Evolutionary conservation across 2,888 invertebrate species (phyloP).

Genomic region (Platynereis dumerilii): DNA sequence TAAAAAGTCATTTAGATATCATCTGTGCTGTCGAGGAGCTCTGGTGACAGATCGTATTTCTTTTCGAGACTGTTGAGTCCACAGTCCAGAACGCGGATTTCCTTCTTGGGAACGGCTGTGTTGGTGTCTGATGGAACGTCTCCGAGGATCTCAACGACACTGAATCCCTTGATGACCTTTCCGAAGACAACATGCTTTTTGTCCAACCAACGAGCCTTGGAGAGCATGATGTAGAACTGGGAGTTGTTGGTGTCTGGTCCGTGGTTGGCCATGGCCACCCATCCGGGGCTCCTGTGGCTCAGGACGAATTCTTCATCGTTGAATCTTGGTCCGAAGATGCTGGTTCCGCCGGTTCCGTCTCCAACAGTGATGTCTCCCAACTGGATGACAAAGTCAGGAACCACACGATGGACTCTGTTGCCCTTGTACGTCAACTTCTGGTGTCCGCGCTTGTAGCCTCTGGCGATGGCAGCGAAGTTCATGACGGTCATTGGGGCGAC

Average conservation of each 20-base stretch:
- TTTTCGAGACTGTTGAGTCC: slow-evolving; percentile 46
- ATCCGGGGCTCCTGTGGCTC: slow-evolving; percentile 58
- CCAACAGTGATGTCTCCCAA: slow-evolving; percentile 62
- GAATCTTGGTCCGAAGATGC: slow-evolving; percentile 61
- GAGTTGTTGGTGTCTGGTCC: slow-evolving; percentile 63
- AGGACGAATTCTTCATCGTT: slow-evolving; percentile 61
- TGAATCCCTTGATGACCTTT: slow-evolving; percentile 60
- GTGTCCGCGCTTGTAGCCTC: slow-evolving; percentile 53
- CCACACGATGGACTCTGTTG: slow-evolving; percentile 58
- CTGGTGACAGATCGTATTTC: slow-evolving; percentile 52
- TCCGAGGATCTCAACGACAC: slow-evolving; percentile 43
- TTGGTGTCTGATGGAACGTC: slow-evolving; percentile 46
- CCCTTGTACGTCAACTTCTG: slow-evolving; percentile 49
- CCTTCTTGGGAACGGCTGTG: slow-evolving; percentile 53
- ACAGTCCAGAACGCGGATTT: slow-evolving; percentile 53
- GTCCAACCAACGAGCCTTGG: slow-evolving; percentile 61
- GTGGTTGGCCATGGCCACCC: slow-evolving; percentile 64
- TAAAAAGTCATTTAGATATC: slow-evolving; percentile 34
- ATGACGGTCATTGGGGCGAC: slow-evolving; percentile 60
- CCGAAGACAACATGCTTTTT: slow-evolving; percentile 63
- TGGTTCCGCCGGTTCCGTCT: slow-evolving; percentile 62
- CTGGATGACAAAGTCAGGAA: slow-evolving; percentile 62
- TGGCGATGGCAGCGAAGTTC: slow-evolving; percentile 57
- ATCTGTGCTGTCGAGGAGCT: slow-evolving; percentile 42
- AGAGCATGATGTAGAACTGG: slow-evolving; percentile 63